Conservation (phyloP, 2,113 vertebrate genomes). For the Siniperca knerii region DNA sequence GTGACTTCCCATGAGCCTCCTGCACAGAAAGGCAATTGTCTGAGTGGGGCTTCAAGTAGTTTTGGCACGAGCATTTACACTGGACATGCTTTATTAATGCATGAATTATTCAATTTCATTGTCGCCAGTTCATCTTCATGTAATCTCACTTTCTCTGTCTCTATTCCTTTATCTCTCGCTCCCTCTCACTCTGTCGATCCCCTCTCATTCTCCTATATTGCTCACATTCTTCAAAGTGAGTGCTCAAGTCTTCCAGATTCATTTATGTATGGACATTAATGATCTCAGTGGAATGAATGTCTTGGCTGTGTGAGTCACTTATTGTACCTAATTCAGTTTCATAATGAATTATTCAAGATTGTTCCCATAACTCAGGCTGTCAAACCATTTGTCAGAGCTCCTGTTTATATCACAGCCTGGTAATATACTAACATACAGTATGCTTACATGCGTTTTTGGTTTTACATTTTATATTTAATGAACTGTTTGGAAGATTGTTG, state of each 20-base stretch:
- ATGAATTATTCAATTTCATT: slow-evolving; percentile 51
- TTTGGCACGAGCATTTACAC: slow-evolving; percentile 26
- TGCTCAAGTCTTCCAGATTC: slow-evolving; percentile 25
- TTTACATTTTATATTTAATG: not conserved
- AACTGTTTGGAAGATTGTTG: not conserved
- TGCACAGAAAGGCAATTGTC: not conserved
- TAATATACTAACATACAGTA: not conserved
- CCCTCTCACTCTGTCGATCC: not conserved
- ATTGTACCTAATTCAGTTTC: slow-evolving; percentile 30
- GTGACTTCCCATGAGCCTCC: not conserved
- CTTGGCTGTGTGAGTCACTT: slow-evolving; percentile 17
- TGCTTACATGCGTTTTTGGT: not conserved
- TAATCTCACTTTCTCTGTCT: not conserved
- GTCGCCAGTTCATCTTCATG: slow-evolving; percentile 38
- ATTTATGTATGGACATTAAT: slow-evolving; percentile 49
- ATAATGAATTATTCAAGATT: slow-evolving; percentile 52
- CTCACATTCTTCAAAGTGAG: slow-evolving; percentile 58
- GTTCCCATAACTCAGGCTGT: slow-evolving; percentile 17
- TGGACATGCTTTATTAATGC: slow-evolving; percentile 48
- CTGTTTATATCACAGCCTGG: not conserved
- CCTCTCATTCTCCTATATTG: slow-evolving; percentile 44
- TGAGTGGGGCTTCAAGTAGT: not conserved
- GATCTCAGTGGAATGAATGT: slow-evolving; percentile 36
- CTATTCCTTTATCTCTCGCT: slow-evolving; percentile 1
- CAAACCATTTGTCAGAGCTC: slow-evolving; percentile 20